A percentile compares a stretch with the other conserved stretches of the same genome.
Conservation (phyloP, 2,888 invertebrate species). For the Strigamia transsilvanica region DNA sequence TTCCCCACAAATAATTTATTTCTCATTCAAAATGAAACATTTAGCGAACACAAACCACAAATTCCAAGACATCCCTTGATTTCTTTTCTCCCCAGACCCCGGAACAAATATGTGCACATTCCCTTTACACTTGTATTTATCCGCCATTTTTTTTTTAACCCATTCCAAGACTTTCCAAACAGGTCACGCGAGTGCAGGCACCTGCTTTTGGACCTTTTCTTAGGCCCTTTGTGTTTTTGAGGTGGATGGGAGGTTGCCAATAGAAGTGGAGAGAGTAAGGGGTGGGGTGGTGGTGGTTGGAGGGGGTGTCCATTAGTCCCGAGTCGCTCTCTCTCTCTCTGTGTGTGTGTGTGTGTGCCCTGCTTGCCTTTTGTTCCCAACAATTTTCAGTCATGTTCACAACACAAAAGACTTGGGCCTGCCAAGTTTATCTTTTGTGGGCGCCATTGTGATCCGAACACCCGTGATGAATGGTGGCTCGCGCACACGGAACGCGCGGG, state of each 20-base stretch:
- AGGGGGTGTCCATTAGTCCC: slow-evolving; percentile 26
- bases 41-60: background rate
- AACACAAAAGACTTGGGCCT: slow-evolving; percentile 30
- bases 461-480: slow-evolving; percentile 30
- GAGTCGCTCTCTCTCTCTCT: slow-evolving; percentile 2
- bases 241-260: slow-evolving; percentile 21
- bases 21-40: background rate
- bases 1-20: too few relatives aligned
- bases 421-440: slow-evolving; percentile 30
- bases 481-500: slow-evolving; percentile 30
- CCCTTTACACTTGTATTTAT: background rate
- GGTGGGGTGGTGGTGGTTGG: background rate
- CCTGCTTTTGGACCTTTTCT: slow-evolving; percentile 24
- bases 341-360: slow-evolving; percentile 22
- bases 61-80: background rate
- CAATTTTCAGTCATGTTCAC: slow-evolving; percentile 52
- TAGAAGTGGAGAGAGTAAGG: slow-evolving; percentile 6
- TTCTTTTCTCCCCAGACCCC: too few relatives aligned
- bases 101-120: background rate
- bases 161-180: slow-evolving; percentile 13
- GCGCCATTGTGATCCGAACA: slow-evolving; percentile 30
- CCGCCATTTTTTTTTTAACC: background rate
- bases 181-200: slow-evolving; percentile 26
- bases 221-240: slow-evolving; percentile 30
- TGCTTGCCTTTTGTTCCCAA: slow-evolving; percentile 46